Conservation (phyloP, 1,140 invertebrate species). For the Saccostrea cuccullata region DNA sequence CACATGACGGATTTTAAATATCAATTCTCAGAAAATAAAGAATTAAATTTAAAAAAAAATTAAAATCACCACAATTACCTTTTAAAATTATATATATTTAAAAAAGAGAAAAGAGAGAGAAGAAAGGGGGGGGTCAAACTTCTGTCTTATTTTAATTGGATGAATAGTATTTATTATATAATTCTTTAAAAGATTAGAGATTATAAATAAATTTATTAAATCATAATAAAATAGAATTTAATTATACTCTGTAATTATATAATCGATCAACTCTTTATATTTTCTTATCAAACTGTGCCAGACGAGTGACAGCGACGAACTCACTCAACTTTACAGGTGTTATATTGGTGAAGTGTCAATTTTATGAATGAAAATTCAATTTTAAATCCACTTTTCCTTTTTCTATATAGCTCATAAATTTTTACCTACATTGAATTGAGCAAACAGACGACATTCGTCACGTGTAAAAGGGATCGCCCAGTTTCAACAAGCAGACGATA, state of each 20-base stretch:
- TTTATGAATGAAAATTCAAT: slow-evolving; percentile 11
- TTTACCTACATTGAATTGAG: not conserved
- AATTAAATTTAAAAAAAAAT: no score
- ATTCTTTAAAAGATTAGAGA: not conserved
- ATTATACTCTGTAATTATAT: not conserved
- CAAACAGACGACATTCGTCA: not conserved
- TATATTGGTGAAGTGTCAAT: not conserved
- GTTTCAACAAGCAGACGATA: not conserved
- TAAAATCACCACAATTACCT: no score
- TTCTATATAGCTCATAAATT: not conserved
- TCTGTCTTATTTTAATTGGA: not conserved
- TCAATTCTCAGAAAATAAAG: no score
- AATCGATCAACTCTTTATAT: slow-evolving; percentile 18
- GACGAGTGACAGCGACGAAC: not conserved
- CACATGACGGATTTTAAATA: no score
- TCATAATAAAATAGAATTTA: not conserved
- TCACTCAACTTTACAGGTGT: not conserved
- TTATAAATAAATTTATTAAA: not conserved
- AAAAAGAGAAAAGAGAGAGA: no score
- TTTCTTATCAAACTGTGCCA: slow-evolving; percentile 3
- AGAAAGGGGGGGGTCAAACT: not conserved
- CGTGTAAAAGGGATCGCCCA: not conserved
- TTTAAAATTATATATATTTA: no score
- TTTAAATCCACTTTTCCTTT: slow-evolving; percentile 11
- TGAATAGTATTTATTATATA: not conserved